These are phyloP conservation scores for Diploptera punctata DNA, from an alignment of 2,888 invertebrate genomes.

Conservation along the genomic window DNA sequence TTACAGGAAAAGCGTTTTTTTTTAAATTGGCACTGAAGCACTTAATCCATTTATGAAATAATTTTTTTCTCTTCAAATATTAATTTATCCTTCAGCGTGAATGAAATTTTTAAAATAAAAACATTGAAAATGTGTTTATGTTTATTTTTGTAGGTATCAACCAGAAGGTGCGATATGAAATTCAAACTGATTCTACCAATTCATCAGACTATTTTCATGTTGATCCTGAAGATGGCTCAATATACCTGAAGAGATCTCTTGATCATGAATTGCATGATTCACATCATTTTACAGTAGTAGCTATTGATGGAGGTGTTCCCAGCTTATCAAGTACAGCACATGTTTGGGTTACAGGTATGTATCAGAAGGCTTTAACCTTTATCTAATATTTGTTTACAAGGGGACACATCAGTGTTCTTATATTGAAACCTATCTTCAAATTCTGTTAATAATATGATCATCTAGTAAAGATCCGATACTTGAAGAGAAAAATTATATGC, in stretches of 20 bases:
- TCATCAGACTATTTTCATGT: conserved; percentile 76
- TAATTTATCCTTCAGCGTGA: no score
- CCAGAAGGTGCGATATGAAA: conserved; percentile 71
- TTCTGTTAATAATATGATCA: no score
- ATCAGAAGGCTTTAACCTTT: no score
- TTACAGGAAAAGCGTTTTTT: no score
- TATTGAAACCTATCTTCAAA: no score
- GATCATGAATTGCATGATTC: conserved; percentile 78
- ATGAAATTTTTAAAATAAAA: no score
- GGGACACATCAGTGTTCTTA: no score
- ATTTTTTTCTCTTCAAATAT: no score
- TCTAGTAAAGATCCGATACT: no score
- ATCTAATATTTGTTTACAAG: no score
- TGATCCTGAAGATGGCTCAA: conserved; percentile 75
- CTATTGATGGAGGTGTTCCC: conserved; percentile 85
- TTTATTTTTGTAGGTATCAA: conserved; percentile 60
- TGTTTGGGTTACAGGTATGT: conserved; percentile 76
- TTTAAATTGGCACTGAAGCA: no score
- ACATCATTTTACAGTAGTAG: conserved; percentile 81
- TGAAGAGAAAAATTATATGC: no score
- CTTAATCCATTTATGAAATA: conserved; percentile 12
- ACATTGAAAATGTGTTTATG: not conserved
- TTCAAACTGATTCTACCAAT: conserved; percentile 68
- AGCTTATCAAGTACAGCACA: conserved; percentile 80
- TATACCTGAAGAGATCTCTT: conserved; percentile 78